These are phyloP conservation scores for Drosophila diplacantha DNA, from an alignment of 2,888 invertebrate species.

Conservation along the genomic window DNA sequence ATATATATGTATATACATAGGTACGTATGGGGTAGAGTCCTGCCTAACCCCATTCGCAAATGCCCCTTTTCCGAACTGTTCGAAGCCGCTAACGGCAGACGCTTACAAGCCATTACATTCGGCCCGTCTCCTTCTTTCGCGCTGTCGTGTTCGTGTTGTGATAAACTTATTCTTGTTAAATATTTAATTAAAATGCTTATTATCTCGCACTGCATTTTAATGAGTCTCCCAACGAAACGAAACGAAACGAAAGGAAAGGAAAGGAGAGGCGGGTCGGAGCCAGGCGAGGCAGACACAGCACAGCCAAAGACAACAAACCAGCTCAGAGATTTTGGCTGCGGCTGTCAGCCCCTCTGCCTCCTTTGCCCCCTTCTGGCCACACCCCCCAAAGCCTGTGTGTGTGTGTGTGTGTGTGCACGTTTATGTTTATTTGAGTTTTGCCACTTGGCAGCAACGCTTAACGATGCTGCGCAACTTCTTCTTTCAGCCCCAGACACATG, in stretches of 20 bases:
- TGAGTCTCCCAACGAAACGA: conserved; percentile 69
- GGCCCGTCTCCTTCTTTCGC: conserved; percentile 14
- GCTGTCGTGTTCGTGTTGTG: conserved; percentile 63
- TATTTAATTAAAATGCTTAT: conserved; percentile 75
- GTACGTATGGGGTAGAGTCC: neutral
- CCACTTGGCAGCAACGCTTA: conserved; percentile 73
- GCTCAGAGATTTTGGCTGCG: conserved; percentile 65
- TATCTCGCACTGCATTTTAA: conserved; percentile 74
- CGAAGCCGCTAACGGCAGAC: conserved; percentile 64
- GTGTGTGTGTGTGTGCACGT: conserved; percentile 48
- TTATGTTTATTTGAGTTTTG: conserved; percentile 73
- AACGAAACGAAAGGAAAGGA: conserved; percentile 7
- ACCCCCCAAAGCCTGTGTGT: conserved; percentile 2
- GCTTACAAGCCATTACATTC: conserved; percentile 67
- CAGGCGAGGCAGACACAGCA: conserved; percentile 15
- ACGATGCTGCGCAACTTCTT: conserved; percentile 63
- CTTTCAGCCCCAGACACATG: conserved; percentile 48
- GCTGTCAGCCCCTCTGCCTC: conserved; percentile 12
- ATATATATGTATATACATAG: neutral
- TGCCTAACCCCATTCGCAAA: conserved; percentile 14
- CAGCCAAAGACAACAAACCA: conserved; percentile 65
- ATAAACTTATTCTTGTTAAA: conserved; percentile 77
- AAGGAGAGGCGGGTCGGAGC: neutral
- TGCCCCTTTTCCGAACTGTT: conserved; percentile 44
- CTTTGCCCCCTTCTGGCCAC: neutral